Conservation (phyloP, 2,113 vertebrate species). For the Morone chrysops region DNA sequence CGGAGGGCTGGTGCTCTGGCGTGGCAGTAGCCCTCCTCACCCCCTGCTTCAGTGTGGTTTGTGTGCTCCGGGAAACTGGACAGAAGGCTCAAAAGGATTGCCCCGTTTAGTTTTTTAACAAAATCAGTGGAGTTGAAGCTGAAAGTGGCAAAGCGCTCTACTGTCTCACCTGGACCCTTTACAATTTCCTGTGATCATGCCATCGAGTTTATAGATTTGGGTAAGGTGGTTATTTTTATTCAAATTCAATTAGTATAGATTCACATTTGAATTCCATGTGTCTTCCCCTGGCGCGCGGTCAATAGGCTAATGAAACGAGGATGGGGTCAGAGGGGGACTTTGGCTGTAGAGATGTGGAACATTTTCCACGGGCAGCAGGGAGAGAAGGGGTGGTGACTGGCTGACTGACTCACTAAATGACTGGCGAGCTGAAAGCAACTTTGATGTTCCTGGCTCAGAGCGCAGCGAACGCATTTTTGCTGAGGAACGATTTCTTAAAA, state of each 20-base stretch:
- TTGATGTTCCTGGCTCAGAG: constrained; percentile 48
- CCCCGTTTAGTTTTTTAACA: constrained; percentile 37
- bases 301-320: constrained; percentile 23
- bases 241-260: constrained; percentile 42
- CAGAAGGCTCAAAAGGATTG: constrained; percentile 62
- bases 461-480: constrained; percentile 6
- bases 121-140: constrained; percentile 72
- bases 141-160: constrained; percentile 56
- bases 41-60: constrained; percentile 23
- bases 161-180: constrained; percentile 62
- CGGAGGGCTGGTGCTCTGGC: constrained; percentile 29
- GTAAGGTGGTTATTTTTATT: constrained; percentile 72
- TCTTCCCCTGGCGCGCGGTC: constrained; percentile 13
- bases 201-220: constrained; percentile 72
- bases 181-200: constrained; percentile 65
- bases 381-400: constrained; percentile 34
- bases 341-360: constrained; percentile 20
- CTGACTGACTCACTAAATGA: constrained; percentile 41
- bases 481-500: constrained; percentile 22
- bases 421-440: constrained; percentile 61
- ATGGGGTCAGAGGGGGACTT: constrained; percentile 52
- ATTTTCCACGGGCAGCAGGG: constrained; percentile 20
- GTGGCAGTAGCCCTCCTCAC: constrained; percentile 28
- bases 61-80: constrained; percentile 58
- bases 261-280: constrained; percentile 12